Conservation (phyloP, 2,113 vertebrate species). For the Piprites chloris region DNA sequence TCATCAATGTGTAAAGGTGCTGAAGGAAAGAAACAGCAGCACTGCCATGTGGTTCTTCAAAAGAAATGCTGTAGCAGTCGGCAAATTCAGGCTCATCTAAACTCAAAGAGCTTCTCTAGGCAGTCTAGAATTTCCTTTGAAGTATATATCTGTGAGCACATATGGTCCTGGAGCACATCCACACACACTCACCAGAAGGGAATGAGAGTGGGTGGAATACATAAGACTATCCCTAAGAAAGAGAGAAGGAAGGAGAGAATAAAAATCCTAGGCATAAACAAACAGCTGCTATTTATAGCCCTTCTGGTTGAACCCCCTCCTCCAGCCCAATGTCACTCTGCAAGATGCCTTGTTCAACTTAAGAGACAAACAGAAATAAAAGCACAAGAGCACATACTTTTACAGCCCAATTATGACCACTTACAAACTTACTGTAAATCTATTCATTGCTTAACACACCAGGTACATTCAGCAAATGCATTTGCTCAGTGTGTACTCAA, state of each 20-base stretch:
- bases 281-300: slow-evolving; percentile 47
- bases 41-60: slow-evolving; percentile 24
- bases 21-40: slow-evolving; percentile 7
- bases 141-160: slow-evolving; percentile 4
- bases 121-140: slow-evolving; percentile 47
- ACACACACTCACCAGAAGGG: slow-evolving; percentile 47
- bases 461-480: not conserved
- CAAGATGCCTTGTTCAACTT: not conserved
- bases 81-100: slow-evolving; percentile 30
- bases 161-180: slow-evolving; percentile 57
- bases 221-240: slow-evolving; percentile 45
- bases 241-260: slow-evolving; percentile 40
- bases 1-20: not conserved
- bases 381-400: not conserved
- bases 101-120: slow-evolving; percentile 34
- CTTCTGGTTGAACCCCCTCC: not conserved
- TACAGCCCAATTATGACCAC: not conserved
- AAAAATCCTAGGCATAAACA: slow-evolving; percentile 48
- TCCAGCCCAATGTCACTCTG: not conserved
- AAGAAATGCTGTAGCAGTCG: slow-evolving; percentile 12
- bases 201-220: slow-evolving; percentile 51
- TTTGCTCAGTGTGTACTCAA: not conserved
- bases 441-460: not conserved
- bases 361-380: slow-evolving; percentile 8
- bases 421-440: slow-evolving; percentile 19